Conservation (phyloP, 1,140 invertebrate species). For the Drosophila sechellia region DNA sequence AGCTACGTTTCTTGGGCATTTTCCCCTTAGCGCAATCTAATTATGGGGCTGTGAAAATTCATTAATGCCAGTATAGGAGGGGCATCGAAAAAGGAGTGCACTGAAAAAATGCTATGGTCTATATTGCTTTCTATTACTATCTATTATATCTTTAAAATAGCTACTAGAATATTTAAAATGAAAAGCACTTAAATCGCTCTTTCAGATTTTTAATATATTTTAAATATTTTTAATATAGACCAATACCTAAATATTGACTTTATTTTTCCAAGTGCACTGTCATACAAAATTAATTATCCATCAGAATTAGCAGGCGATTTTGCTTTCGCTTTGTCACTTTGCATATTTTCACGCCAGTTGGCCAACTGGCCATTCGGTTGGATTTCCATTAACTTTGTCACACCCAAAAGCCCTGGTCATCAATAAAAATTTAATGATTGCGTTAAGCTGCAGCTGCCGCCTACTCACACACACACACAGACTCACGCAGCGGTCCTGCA, state of each 20-base stretch:
- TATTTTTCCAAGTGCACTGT: slow-evolving; percentile 31
- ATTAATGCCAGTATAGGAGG: slow-evolving; percentile 50
- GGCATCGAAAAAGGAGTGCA: background rate
- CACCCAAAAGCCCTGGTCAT: slow-evolving; percentile 45
- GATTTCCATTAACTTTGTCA: slow-evolving; percentile 72
- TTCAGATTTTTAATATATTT: no score
- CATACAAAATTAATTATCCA: slow-evolving; percentile 76
- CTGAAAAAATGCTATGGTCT: background rate
- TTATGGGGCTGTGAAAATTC: slow-evolving; percentile 72
- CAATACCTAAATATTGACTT: no score
- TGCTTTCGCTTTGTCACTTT: slow-evolving; percentile 59
- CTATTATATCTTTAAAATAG: no score
- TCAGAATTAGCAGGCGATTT: slow-evolving; percentile 63
- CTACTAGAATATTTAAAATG: no score
- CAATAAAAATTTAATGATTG: slow-evolving; percentile 75
- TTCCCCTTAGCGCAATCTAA: slow-evolving; percentile 63
- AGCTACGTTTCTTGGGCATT: slow-evolving; percentile 38
- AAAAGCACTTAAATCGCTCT: no score
- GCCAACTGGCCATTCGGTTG: slow-evolving; percentile 19
- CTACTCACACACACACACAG: slow-evolving; percentile 16
- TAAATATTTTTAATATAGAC: no score
- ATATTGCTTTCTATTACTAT: no score
- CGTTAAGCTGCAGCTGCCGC: slow-evolving; percentile 43
- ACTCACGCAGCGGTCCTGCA: slow-evolving; percentile 33
- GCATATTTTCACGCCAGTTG: slow-evolving; percentile 72